Conservation (phyloP, 2,888 invertebrate species). For the Nephrocerus scutellatus region DNA sequence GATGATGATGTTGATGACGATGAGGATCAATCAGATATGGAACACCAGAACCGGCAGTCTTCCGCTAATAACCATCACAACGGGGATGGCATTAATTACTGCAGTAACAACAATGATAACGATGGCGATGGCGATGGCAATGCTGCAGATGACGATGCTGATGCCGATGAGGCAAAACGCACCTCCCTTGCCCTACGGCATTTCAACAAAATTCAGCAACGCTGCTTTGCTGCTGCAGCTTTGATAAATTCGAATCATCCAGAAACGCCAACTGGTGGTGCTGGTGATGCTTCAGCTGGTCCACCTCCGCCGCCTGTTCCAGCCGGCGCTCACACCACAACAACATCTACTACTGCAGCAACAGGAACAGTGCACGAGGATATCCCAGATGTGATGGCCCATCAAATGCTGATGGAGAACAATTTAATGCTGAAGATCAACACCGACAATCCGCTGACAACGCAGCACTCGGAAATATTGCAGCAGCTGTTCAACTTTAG, state of each 20-base stretch:
- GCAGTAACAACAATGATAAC: slow-evolving; percentile 5
- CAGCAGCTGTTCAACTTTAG: slow-evolving; percentile 43
- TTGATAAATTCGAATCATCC: too few relatives aligned
- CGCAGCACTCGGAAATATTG: slow-evolving; percentile 32
- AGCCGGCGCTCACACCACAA: slow-evolving; percentile 1
- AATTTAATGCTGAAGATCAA: slow-evolving; percentile 30
- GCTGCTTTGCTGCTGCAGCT: slow-evolving; percentile 22
- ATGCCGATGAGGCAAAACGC: slow-evolving; percentile 13
- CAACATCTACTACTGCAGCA: slow-evolving; percentile 4
- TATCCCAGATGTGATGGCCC: too few relatives aligned
- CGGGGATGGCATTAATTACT: neutral
- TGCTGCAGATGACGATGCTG: slow-evolving; percentile 6
- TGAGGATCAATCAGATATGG: slow-evolving; percentile 3
- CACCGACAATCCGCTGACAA: slow-evolving; percentile 19
- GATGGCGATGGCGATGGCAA: slow-evolving; percentile 12
- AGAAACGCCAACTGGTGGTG: too few relatives aligned
- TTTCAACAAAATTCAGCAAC: slow-evolving; percentile 26
- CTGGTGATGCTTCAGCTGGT: neutral
- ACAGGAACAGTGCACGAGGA: slow-evolving; percentile 10
- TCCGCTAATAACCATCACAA: neutral
- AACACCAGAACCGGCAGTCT: neutral
- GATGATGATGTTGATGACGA: slow-evolving; percentile 12
- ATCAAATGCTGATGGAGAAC: too few relatives aligned
- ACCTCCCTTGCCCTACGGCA: slow-evolving; percentile 21
- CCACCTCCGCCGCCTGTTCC: neutral